Evolutionary conservation across 2,888 invertebrate genomes (phyloP).

Genomic region (Drosophila trichaetosa): DNA sequence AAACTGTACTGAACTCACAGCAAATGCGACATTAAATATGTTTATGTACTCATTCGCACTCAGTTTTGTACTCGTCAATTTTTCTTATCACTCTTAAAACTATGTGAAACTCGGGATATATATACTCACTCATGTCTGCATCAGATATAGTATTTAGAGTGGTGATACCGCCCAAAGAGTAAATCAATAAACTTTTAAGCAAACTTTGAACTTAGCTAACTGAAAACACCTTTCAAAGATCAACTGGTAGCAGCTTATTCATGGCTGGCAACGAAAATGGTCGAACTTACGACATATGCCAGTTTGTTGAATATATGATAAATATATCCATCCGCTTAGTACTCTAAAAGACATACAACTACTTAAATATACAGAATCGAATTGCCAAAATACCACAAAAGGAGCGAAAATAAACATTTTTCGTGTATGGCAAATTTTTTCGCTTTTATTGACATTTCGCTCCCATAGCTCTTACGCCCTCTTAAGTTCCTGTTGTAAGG

Average conservation of each 20-base stretch:
- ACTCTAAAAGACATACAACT: background rate
- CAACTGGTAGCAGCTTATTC: background rate
- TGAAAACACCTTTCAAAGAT: background rate
- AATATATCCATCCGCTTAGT: background rate
- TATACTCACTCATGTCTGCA: background rate
- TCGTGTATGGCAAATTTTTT: conserved; percentile 34
- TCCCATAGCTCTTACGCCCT: background rate
- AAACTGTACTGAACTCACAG: background rate
- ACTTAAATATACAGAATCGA: conserved; percentile 24
- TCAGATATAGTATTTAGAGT: background rate
- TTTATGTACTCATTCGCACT: background rate
- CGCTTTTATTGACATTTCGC: conserved; percentile 43
- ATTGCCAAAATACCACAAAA: conserved; percentile 19
- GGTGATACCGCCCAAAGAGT: background rate
- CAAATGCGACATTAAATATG: background rate
- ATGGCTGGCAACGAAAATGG: background rate
- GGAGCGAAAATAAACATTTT: conserved; percentile 19
- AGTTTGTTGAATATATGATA: background rate
- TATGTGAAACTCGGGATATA: background rate
- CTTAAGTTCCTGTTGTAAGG: background rate
- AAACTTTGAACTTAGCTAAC: background rate
- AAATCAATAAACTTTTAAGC: background rate
- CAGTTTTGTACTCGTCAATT: background rate
- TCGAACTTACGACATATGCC: background rate
- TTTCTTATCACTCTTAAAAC: background rate